phyloP scores from a whole-genome alignment of 2,113 vertebrate genomes.

The Pedetes capensis region DNA sequence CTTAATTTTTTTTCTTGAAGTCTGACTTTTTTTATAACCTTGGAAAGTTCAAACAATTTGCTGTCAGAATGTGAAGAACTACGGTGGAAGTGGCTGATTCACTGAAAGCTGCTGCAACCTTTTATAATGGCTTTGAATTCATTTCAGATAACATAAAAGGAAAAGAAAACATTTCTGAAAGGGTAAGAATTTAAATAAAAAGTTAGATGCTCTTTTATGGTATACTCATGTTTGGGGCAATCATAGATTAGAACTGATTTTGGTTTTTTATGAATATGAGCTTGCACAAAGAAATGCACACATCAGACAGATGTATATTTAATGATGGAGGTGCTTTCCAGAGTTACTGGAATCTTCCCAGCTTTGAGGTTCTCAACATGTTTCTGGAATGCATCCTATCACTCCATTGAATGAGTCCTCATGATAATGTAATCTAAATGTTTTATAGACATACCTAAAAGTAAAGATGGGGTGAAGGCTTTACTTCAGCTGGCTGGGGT shows the following conservation, averaged over 20 bases:
- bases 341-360: background rate
- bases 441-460: background rate
- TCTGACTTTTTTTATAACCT: conserved; percentile 16
- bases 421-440: background rate
- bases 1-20: conserved; percentile 7
- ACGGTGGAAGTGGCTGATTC: background rate
- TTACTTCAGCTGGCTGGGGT: too few relatives aligned
- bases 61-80: conserved; percentile 26
- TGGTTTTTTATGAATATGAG: background rate
- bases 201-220: conserved; percentile 14
- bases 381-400: background rate
- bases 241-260: background rate
- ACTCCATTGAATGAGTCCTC: background rate
- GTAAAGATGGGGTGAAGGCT: background rate
- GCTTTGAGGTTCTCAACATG: background rate
- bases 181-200: conserved; percentile 41
- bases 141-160: conserved; percentile 30
- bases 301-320: background rate
- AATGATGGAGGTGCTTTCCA: background rate
- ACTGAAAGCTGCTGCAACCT: conserved; percentile 10
- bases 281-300: background rate
- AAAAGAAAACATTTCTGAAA: background rate
- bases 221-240: background rate
- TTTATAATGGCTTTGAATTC: conserved; percentile 47
- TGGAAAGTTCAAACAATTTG: conserved; percentile 56